phyloP scores from a whole-genome alignment of 2,888 invertebrate genomes.

The Gisinianus flammeolus region DNA sequence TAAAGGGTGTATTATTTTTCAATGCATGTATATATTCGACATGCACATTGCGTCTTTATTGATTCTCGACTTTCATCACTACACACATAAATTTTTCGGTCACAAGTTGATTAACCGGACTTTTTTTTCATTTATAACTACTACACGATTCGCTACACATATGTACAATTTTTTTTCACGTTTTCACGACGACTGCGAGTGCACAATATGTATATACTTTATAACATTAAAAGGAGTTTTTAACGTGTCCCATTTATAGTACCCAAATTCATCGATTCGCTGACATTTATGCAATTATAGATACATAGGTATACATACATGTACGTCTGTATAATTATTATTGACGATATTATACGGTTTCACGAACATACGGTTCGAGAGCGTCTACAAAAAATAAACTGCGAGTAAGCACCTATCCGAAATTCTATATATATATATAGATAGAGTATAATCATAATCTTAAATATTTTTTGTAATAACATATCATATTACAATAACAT shows the following conservation, averaged over 20 bases:
- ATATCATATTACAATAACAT: not conserved
- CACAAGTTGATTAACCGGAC: too few species aligned
- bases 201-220: constrained; percentile 1
- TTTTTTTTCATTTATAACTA: too few species aligned
- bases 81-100: too few species aligned
- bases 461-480: constrained; percentile 1
- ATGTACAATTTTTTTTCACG: not conserved
- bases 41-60: too few species aligned
- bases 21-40: too few species aligned
- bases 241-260: not conserved
- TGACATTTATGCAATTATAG: not conserved
- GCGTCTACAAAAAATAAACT: constrained; percentile 52
- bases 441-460: not conserved
- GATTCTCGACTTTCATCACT: too few species aligned
- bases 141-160: too few species aligned
- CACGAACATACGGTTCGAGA: constrained; percentile 17
- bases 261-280: not conserved
- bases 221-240: not conserved
- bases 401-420: constrained; percentile 47
- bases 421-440: not conserved
- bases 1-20: too few species aligned
- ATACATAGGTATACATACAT: not conserved
- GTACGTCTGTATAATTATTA: not conserved
- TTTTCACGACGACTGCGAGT: not conserved
- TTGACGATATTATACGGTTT: not conserved